These are phyloP conservation scores for Galaxias olidus DNA, from an alignment of 2,797 vertebrate genomes.

Conservation along the genomic window DNA sequence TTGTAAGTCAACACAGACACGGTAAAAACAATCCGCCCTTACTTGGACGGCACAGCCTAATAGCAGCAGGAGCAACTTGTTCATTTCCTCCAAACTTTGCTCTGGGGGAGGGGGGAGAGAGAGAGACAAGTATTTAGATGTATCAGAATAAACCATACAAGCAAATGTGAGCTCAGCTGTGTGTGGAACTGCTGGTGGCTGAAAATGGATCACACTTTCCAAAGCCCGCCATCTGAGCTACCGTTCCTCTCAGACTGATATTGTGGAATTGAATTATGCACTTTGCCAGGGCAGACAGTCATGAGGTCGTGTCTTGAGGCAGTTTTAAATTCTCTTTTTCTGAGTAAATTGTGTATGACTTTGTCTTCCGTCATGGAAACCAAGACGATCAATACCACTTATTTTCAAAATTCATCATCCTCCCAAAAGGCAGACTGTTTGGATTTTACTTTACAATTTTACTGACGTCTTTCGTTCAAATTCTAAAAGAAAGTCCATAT, in stretches of 20 bases:
- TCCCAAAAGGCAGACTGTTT: too few relatives aligned
- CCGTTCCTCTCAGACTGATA: slow-evolving; percentile 45
- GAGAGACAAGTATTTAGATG: not conserved
- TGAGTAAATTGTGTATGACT: too few relatives aligned
- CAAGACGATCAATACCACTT: too few relatives aligned
- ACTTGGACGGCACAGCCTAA: slow-evolving; percentile 97
- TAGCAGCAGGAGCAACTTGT: slow-evolving; percentile 87
- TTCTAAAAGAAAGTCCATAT: too few relatives aligned
- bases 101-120: slow-evolving; percentile 69
- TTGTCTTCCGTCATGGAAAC: too few relatives aligned
- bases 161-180: slow-evolving; percentile 14
- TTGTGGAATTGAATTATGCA: slow-evolving; percentile 41
- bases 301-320: not conserved
- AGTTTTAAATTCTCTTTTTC: not conserved
- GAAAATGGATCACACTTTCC: slow-evolving; percentile 54
- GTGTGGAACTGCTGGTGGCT: slow-evolving; percentile 13
- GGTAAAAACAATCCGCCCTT: slow-evolving; percentile 28
- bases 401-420: too few relatives aligned
- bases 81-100: slow-evolving; percentile 90
- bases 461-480: too few relatives aligned
- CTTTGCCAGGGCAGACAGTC: not conserved
- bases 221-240: slow-evolving; percentile 39
- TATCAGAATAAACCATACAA: slow-evolving; percentile 8
- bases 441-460: too few relatives aligned
- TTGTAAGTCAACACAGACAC: not conserved